Base-by-base conservation (phyloP, 2,113 vertebrate species). In the Amazona guildingii region DNA sequence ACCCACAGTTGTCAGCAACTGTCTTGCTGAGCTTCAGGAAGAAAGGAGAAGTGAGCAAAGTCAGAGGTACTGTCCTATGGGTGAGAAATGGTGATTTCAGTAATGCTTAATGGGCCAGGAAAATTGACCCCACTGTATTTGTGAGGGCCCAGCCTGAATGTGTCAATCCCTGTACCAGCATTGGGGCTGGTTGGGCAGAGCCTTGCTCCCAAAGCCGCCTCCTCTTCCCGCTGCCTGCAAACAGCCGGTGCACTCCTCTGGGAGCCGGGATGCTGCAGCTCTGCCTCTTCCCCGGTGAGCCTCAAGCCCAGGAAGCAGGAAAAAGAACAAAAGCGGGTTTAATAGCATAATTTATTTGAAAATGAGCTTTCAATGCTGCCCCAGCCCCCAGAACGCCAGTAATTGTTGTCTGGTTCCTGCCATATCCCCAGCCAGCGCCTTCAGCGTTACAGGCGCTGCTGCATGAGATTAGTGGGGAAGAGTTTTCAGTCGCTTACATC, bases 401-500 rank as follows among this genome's bases (percentile, higher is more conserved):
- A 93, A 92, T 61, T 80, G 76, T 44, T 48, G 83, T 41, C 76
- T 95, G 93, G 72, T 87, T 88, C 76, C 79, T 91, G 87, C 79
- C 89, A 54, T 15, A 31, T 73, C 92, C 95, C 87, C 24, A 24
- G 55, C 79, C 76, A 54, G 87, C 1, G 62, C 95, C 94, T 88
- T 69, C 83, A 74, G 74, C 77, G 5, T 18, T 67, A 33, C 92
- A 64, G 89, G 57, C 63, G 1, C 79, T 21, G 77, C 95, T 83
- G 94, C 8, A 2, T 5, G 54, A 88, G 92, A 94, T 94, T 88
- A 97, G 94, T 2, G 0, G 78, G 79, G 78, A 83, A 46, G 82
- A 17, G 10, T 68, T 92, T 66, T 48, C 91, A 97, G 92, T 61
- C 91, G 67, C 49, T 48, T 17, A 80, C 92, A 95, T 96, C 95